Evolutionary conservation across 2,888 invertebrate genomes (phyloP).

Genomic region (Nomada fabriciana): DNA sequence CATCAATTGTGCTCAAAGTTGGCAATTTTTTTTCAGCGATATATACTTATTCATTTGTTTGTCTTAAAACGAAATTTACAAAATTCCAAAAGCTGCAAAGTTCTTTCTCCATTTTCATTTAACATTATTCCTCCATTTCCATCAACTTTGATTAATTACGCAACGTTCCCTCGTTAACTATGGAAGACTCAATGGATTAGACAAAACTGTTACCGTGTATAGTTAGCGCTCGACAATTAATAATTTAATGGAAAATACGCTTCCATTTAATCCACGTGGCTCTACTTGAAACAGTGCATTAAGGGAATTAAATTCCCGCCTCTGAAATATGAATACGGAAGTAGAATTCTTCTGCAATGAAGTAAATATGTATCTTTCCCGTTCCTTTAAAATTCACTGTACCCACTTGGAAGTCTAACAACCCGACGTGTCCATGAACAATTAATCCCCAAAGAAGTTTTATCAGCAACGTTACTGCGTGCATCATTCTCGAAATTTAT

Average conservation of each 20-base stretch:
- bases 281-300: conserved; percentile 14
- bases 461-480: background rate
- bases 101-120: too few species aligned
- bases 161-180: background rate
- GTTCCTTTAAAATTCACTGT: background rate
- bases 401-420: background rate
- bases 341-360: background rate
- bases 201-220: conserved; percentile 13
- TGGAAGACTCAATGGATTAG: conserved; percentile 5
- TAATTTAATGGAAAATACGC: conserved; percentile 29
- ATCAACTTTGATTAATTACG: conserved; percentile 7
- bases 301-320: conserved; percentile 30
- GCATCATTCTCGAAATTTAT: background rate
- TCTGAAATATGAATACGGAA: conserved; percentile 27
- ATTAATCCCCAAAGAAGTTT: background rate
- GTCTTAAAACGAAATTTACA: too few species aligned
- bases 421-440: background rate
- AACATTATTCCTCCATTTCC: background rate
- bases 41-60: too few species aligned
- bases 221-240: conserved; percentile 23
- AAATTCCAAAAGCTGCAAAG: too few species aligned
- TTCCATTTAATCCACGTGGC: conserved; percentile 15
- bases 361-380: background rate
- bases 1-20: too few species aligned
- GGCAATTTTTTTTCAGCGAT: too few species aligned